Percentiles rank a stretch among this genome's conserved stretches.
Conservation (phyloP, 2,797 vertebrate genomes). For the Scyliorhinus canicula region DNA sequence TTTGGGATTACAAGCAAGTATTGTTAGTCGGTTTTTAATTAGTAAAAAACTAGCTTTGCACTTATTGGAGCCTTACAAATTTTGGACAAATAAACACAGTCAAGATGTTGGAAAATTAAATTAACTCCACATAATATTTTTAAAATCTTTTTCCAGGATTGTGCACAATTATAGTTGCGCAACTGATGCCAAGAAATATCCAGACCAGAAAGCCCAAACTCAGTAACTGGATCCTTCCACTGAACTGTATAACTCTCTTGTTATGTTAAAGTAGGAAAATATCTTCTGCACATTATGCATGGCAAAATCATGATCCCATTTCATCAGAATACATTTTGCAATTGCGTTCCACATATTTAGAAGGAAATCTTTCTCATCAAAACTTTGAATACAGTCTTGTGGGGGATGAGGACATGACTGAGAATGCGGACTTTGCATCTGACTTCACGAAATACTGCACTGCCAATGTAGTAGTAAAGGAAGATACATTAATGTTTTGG, state of each 20-base stretch:
- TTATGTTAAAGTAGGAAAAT: not conserved
- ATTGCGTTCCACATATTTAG: not conserved
- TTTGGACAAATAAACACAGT: not conserved
- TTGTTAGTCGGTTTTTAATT: not conserved
- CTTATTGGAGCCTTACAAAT: not conserved
- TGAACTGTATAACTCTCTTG: no score
- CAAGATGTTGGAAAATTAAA: not conserved
- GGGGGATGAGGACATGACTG: not conserved
- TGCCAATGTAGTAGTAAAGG: not conserved
- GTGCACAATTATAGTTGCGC: not conserved
- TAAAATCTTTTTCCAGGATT: not conserved
- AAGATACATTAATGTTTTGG: not conserved
- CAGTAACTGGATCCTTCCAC: not conserved
- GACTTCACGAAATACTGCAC: not conserved
- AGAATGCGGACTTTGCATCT: not conserved
- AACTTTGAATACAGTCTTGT: not conserved
- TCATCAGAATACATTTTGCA: not conserved
- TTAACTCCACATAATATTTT: constrained; percentile 15
- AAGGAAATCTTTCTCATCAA: not conserved
- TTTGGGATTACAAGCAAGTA: not conserved
- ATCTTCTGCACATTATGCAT: not conserved
- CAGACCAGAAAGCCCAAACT: not conserved
- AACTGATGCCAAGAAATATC: constrained; percentile 5
- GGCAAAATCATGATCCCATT: not conserved
- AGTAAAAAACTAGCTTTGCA: not conserved